phyloP scores from a whole-genome alignment of 2,797 vertebrate species.

The Limnodromus scolopaceus region DNA sequence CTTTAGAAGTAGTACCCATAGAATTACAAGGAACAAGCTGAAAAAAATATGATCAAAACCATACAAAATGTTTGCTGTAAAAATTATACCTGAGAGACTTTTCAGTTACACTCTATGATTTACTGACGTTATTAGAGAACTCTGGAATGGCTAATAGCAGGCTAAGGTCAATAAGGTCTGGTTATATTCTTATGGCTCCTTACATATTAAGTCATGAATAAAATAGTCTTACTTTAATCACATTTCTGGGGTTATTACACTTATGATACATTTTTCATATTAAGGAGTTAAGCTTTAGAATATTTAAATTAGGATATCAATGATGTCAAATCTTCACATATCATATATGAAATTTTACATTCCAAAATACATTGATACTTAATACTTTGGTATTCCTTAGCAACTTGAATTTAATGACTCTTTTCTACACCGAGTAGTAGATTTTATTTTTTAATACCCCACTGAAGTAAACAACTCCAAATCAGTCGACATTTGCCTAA shows the following conservation, averaged over 20 bases:
- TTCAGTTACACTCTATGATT: background rate
- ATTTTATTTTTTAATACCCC: background rate
- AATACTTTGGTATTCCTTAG: background rate
- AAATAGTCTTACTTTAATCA: conserved; percentile 27
- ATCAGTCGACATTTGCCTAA: background rate
- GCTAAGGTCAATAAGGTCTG: conserved; percentile 25
- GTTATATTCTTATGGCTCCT: background rate
- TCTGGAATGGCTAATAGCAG: background rate
- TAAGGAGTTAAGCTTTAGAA: background rate
- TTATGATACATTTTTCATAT: background rate
- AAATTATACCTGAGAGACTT: background rate
- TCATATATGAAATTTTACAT: background rate
- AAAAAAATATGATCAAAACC: background rate
- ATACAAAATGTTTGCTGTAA: background rate
- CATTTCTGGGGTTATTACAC: conserved; percentile 1
- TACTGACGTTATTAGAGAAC: background rate
- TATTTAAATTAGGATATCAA: background rate
- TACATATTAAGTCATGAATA: background rate
- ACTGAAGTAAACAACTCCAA: background rate
- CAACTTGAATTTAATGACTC: background rate
- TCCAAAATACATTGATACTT: background rate
- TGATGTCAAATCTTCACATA: background rate
- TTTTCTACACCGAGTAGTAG: background rate
- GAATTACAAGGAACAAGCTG: background rate
- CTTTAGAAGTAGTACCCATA: background rate